Conservation (phyloP, 2,113 vertebrate species). For the Calidris pugnax region DNA sequence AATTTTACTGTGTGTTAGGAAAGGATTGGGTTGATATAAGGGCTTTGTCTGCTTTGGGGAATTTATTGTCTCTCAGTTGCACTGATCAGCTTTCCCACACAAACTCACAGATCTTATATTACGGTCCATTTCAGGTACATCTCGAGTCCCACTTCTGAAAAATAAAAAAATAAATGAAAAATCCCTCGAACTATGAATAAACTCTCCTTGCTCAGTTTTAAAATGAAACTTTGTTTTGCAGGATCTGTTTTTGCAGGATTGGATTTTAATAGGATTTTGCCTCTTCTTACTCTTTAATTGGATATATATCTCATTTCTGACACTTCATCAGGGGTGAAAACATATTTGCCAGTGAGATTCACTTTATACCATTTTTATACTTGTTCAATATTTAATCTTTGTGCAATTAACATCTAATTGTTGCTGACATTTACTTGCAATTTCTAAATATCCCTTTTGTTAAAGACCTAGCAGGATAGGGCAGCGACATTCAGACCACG, state of each 20-base stretch:
- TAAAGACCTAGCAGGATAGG: background rate
- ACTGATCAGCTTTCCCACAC: background rate
- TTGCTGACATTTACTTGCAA: background rate
- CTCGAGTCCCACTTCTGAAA: background rate
- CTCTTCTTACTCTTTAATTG: background rate
- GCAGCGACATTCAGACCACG: background rate
- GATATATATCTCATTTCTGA: background rate
- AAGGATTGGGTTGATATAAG: background rate
- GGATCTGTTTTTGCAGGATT: background rate
- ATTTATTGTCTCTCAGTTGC: background rate
- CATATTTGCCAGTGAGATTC: background rate
- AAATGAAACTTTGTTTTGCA: background rate
- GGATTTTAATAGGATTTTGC: background rate
- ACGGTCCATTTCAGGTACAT: background rate
- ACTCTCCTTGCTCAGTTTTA: background rate
- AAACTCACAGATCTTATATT: background rate
- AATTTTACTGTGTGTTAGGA: background rate
- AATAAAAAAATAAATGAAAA: background rate
- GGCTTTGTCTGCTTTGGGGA: background rate
- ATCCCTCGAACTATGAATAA: background rate
- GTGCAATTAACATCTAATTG: background rate
- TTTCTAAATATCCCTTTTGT: background rate
- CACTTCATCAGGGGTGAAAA: background rate
- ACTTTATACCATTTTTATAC: background rate
- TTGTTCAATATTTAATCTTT: background rate